Conservation (phyloP, 1,140 invertebrate genomes). For the Eumeta japonica region DNA sequence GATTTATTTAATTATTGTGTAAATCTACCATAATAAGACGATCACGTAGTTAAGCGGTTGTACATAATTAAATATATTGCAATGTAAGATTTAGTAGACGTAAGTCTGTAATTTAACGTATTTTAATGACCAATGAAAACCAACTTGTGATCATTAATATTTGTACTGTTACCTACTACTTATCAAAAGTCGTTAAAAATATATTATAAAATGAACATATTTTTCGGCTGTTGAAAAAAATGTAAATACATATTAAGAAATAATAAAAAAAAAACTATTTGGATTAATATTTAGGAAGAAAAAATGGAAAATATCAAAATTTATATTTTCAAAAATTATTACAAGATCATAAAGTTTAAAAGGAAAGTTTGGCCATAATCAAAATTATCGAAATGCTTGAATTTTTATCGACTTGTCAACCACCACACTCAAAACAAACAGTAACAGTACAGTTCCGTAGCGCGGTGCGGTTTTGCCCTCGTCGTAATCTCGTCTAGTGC, state of each 20-base stretch:
- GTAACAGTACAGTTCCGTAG: slow-evolving; percentile 47
- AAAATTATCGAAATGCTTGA: slow-evolving; percentile 30
- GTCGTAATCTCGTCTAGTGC: no score
- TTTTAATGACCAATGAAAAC: slow-evolving; percentile 62
- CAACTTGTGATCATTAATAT: slow-evolving; percentile 61
- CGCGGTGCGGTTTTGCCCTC: slow-evolving; percentile 43
- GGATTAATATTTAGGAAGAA: slow-evolving; percentile 57
- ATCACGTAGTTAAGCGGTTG: slow-evolving; percentile 12
- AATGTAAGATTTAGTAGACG: slow-evolving; percentile 42
- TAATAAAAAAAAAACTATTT: slow-evolving; percentile 51
- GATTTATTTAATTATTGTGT: no score
- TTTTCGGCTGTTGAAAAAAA: slow-evolving; percentile 57
- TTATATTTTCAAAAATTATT: slow-evolving; percentile 59
- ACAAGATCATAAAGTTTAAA: slow-evolving; percentile 55
- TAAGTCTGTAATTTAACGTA: slow-evolving; percentile 56
- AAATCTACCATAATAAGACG: no score
- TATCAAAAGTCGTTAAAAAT: slow-evolving; percentile 58
- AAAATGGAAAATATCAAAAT: slow-evolving; percentile 58
- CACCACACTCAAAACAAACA: slow-evolving; percentile 43
- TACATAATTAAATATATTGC: slow-evolving; percentile 36
- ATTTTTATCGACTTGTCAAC: slow-evolving; percentile 52
- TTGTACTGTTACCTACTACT: slow-evolving; percentile 58
- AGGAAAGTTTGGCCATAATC: slow-evolving; percentile 53
- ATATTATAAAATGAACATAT: slow-evolving; percentile 55
- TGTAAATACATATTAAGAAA: slow-evolving; percentile 57